Evolutionary conservation across 2,797 vertebrate species (phyloP).

Genomic region (Loriculus beryllinus): DNA sequence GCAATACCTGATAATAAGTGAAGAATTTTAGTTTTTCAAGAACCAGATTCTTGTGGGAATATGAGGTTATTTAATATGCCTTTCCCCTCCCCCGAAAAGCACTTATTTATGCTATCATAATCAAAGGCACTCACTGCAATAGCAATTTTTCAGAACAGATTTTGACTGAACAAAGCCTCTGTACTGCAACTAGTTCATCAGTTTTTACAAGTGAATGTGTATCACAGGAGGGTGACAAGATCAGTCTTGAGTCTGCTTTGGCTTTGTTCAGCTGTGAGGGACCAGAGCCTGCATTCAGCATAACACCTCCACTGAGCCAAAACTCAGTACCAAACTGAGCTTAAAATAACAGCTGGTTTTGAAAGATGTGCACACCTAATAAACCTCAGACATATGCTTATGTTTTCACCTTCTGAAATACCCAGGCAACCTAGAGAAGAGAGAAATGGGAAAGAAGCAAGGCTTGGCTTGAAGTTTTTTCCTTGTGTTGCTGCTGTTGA

Average conservation of each 20-base stretch:
- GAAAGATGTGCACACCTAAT: not conserved
- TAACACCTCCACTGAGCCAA: not conserved
- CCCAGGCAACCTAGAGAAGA: not conserved
- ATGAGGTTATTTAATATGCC: not conserved
- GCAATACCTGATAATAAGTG: not conserved
- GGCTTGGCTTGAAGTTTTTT: not conserved
- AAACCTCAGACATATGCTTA: not conserved
- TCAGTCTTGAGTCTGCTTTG: not conserved
- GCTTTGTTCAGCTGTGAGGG: not conserved
- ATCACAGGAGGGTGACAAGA: not conserved
- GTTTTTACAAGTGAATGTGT: not conserved
- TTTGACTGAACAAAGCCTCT: not conserved
- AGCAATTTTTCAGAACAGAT: not conserved
- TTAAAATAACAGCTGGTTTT: not conserved
- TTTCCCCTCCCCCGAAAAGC: not conserved
- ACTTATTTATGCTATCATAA: not conserved
- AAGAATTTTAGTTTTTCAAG: not conserved
- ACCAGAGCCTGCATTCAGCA: not conserved
- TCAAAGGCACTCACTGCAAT: not conserved
- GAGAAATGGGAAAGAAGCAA: not conserved
- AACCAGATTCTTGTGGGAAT: not conserved
- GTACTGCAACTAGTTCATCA: not conserved
- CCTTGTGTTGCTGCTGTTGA: not conserved
- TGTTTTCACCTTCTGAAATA: not conserved
- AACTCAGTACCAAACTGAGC: not conserved